Evolutionary conservation across 2,888 invertebrate species (phyloP), one percentile per base, ranked within the genome.

Genomic region (Tridacna gigas): DNA sequence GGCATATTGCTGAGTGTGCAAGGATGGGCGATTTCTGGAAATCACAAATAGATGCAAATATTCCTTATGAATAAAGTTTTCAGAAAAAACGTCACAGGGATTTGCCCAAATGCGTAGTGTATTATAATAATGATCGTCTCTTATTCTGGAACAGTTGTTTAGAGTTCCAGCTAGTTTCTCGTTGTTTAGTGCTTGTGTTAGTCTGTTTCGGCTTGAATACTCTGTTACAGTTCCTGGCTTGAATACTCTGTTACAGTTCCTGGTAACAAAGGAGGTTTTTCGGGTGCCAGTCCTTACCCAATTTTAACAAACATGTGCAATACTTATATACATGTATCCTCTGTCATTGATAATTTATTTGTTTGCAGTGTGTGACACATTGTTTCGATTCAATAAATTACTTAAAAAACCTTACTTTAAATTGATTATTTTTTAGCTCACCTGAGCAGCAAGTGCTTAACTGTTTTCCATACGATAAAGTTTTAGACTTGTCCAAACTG

Each of bases 331-430:
- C 22, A 63, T 63, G 15, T 63, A 37, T 37, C 2, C 25, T 20
- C 22, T 25, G 3, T 67, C n/a, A 67, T 45, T 67, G 37, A 18
- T 66, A 28, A 67, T 67, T 48, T 60, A 26, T 79, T 77, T 74
- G 83, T 84, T 84, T 84, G 83, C 83, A 60, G 83, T 84, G 83
- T 80, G 66, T 67, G 77, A 78, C 77, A 77, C 77, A 67, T 84
- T 80, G 80, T 83, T 83, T 79, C 20, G 60, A 37, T 51, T 56
- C 28, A 77, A 45, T 45, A 71, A 77, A 22, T 71, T 18, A 71
- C n/a, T 47, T 18, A 26, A 71, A 51, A 47, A 11, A 51, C 48
- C 45, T 48, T 56, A 56, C 3, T 56, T 56, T 56, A 3, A 20
- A 56, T 20, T 56, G 2, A 20, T 5, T 56, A 56, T 20, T 9